These are phyloP conservation scores for Drosophila nigricruria DNA, from an alignment of 2,888 invertebrate genomes.

Conservation along the genomic window DNA sequence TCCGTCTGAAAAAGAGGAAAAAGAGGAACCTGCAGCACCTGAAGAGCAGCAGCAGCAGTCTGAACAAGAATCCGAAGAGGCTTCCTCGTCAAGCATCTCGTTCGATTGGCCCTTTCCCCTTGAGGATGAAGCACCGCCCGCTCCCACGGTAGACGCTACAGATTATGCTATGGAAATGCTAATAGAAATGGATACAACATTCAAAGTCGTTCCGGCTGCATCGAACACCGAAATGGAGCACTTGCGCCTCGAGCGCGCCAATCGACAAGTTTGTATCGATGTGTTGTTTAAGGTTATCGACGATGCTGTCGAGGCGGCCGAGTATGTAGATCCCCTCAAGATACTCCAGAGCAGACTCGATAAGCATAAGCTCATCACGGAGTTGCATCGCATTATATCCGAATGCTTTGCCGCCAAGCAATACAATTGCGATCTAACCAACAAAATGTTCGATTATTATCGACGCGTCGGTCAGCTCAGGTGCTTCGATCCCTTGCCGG, in stretches of 20 bases:
- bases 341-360: slow-evolving; percentile 18
- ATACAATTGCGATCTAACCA: slow-evolving; percentile 13
- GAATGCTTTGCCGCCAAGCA: background rate
- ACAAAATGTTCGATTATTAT: slow-evolving; percentile 44
- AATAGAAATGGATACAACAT: background rate
- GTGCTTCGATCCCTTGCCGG: slow-evolving; percentile 11
- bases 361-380: slow-evolving; percentile 23
- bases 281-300: slow-evolving; percentile 26
- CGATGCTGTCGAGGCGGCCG: slow-evolving; percentile 25
- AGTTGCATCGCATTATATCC: background rate
- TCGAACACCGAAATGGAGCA: slow-evolving; percentile 19
- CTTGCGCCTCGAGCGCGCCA: background rate
- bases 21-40: background rate
- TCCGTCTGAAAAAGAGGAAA: background rate
- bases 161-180: slow-evolving; percentile 23
- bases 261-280: slow-evolving; percentile 16
- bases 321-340: slow-evolving; percentile 33
- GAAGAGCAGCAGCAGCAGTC: background rate
- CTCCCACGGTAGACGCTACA: background rate
- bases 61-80: background rate
- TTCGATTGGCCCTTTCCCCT: slow-evolving; percentile 47
- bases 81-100: slow-evolving; percentile 6
- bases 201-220: rapidly evolving
- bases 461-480: slow-evolving; percentile 37
- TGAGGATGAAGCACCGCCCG: slow-evolving; percentile 12